Evolutionary conservation across 2,113 vertebrate genomes (phyloP).

Genomic region (Aspiorhynchus laticeps): DNA sequence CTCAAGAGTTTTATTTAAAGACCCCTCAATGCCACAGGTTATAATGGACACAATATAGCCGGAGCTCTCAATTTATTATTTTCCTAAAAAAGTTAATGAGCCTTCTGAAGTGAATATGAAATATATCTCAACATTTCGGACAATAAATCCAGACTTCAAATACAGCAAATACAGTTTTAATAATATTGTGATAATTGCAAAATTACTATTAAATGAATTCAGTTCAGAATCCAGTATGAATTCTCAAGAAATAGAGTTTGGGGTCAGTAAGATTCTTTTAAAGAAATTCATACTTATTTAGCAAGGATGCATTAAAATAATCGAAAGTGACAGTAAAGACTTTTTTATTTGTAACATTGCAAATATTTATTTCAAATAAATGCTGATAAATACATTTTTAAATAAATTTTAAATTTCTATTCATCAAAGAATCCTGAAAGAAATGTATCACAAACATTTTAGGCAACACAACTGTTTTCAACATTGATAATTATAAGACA

Average conservation of each 20-base stretch:
- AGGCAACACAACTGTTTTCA: background rate
- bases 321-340: background rate
- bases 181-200: background rate
- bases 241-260: background rate
- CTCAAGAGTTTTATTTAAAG: constrained; percentile 56
- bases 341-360: background rate
- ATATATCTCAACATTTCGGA: background rate
- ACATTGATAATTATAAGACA: background rate
- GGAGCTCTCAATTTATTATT: background rate
- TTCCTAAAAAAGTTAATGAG: background rate
- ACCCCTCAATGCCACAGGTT: background rate
- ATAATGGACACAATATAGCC: background rate
- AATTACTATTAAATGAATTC: background rate
- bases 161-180: background rate
- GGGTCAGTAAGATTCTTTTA: background rate
- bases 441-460: background rate
- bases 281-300: background rate
- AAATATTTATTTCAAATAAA: too few species aligned
- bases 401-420: too few species aligned
- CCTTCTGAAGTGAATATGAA: background rate
- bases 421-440: too few species aligned
- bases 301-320: background rate
- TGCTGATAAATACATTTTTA: too few species aligned
- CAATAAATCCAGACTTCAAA: background rate
- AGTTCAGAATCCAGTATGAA: background rate